Base-by-base conservation (phyloP, 2,797 vertebrate genomes). In the Ispidina lecontei region DNA sequence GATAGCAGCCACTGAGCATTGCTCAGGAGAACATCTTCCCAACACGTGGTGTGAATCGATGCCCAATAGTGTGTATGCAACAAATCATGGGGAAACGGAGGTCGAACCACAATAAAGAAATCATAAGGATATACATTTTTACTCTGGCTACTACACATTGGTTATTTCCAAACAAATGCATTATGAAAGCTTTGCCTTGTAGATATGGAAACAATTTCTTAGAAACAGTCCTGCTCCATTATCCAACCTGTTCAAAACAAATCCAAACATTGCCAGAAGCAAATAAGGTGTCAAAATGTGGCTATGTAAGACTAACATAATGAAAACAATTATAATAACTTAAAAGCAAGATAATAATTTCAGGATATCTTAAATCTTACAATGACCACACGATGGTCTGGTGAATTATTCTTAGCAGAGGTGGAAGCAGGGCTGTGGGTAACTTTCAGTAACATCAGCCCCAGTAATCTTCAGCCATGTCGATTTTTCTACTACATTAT, bases 331-430 rank as follows among this genome's bases (percentile, higher is more conserved):
- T 64, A 77, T 22, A 67, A 46, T 51, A 62, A 74, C 5, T 58
- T 69, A 65, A 69, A 91, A 74, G 16, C 31, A 84, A 78, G 14
- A 91, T 78, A 87, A 71, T 29, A 64, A 67, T 78, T 71, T 54
- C 70, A 90, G 18, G 63, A 22, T 29, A 62, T 64, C 14, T 60
- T 68, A 63, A 73, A 79, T 41, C 16, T 63, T 70, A 9, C 14
- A 62, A 64, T 43, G 65, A 13, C 14, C 58, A 59, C 21, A 25
- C 51, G 29, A 65, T 59, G 59, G 25, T 55, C 70, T 43, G 37
- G 19, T 78, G 46, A 75, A 85, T 72, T 86, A 78, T 62, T 59
- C 51, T 68, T 41, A 75, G 51, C 69, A 72, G 59, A 84, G 14
- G 49, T 71, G 8, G 44, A 90, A 80, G 35, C 33, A 69, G 39